Evolutionary conservation across 1,140 invertebrate species (phyloP).

Genomic region (Bombyx mandarina): DNA sequence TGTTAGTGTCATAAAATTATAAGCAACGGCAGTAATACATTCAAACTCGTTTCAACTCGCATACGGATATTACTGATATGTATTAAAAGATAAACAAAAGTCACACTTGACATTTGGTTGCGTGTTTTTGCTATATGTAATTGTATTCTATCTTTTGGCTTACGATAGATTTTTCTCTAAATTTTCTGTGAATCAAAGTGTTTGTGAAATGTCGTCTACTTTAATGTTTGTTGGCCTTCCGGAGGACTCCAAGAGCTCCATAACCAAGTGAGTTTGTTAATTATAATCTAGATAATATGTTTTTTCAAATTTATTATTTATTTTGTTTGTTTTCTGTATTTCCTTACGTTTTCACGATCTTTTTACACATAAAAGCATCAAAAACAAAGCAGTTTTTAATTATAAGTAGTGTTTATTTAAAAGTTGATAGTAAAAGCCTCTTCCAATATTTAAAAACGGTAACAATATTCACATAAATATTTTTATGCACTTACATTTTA

Average conservation of each 20-base stretch:
- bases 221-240: constrained; percentile 51
- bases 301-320: no score
- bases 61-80: constrained; percentile 13
- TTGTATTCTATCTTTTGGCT: constrained; percentile 17
- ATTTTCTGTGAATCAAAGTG: constrained; percentile 10
- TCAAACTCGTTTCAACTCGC: constrained; percentile 35
- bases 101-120: constrained; percentile 9
- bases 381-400: no score
- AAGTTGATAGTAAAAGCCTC: no score
- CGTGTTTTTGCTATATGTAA: constrained; percentile 1
- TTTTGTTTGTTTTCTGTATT: no score
- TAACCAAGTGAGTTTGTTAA: constrained; percentile 45
- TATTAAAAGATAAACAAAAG: constrained; percentile 1
- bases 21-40: constrained; percentile 35
- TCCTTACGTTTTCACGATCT: no score
- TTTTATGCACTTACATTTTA: no score
- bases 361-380: no score
- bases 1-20: constrained; percentile 41
- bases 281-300: no score
- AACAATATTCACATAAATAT: no score
- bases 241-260: constrained; percentile 53
- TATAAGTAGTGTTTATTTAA: no score
- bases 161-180: constrained; percentile 11
- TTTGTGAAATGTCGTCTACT: constrained; percentile 52
- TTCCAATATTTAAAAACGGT: no score